Conservation (phyloP, 1,140 invertebrate species). For the Diachasmimorpha longicaudata region DNA sequence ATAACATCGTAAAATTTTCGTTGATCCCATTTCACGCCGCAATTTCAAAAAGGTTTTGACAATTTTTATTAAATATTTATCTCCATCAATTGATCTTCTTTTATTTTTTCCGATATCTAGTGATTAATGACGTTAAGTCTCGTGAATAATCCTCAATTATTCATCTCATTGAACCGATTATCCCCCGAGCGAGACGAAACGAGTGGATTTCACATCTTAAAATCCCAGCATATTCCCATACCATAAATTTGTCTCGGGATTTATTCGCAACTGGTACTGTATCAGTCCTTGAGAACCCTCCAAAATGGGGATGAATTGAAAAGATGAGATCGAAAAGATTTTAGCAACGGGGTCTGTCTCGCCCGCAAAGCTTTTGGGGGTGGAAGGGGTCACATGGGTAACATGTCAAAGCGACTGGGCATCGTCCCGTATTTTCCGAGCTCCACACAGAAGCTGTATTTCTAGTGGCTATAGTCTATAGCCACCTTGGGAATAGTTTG, state of each 20-base stretch:
- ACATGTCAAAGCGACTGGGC: conserved; percentile 46
- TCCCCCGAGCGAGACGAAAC: too few species aligned
- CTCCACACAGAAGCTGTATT: conserved; percentile 32
- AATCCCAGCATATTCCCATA: too few species aligned
- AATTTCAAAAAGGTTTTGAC: too few species aligned
- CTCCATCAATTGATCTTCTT: too few species aligned
- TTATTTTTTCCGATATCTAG: too few species aligned
- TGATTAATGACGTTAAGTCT: too few species aligned
- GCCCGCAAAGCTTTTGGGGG: conserved; percentile 13
- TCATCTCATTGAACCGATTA: too few species aligned
- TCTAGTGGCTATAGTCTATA: conserved; percentile 43
- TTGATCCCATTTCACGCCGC: too few species aligned
- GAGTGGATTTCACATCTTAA: too few species aligned
- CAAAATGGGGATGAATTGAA: neutral
- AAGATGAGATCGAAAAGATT: neutral
- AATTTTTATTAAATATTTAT: too few species aligned
- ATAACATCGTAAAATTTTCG: too few species aligned
- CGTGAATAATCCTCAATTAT: too few species aligned
- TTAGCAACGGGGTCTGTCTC: neutral
- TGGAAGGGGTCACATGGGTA: conserved; percentile 24
- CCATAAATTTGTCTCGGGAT: conserved; percentile 47
- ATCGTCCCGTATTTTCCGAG: conserved; percentile 33
- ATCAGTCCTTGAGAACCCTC: conserved; percentile 15
- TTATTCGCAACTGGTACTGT: conserved; percentile 46
- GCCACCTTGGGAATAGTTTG: conserved; percentile 41